phyloP scores from a whole-genome alignment of 2,888 invertebrate species.

The Baronia brevicornis region DNA sequence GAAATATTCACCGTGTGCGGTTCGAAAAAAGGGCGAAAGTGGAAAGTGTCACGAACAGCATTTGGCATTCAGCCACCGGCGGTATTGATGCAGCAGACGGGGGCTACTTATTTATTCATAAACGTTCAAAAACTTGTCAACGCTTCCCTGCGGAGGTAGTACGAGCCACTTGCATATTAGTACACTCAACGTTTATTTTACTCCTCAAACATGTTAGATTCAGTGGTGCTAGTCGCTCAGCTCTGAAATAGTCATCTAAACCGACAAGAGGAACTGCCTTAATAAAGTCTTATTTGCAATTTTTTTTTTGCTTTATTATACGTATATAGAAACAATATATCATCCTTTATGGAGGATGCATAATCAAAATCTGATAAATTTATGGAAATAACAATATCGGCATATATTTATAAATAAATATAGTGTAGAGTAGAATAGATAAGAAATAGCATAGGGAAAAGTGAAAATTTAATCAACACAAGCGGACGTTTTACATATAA shows the following conservation, averaged over 20 bases:
- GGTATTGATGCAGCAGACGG: constrained; percentile 71
- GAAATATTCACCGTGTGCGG: constrained; percentile 42
- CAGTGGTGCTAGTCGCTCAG: neutral
- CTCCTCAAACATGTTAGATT: constrained; percentile 34
- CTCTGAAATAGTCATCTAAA: neutral
- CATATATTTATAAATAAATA: no score
- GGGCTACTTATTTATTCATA: constrained; percentile 67
- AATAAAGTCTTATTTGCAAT: no score
- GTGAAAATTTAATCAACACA: no score
- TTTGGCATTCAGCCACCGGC: constrained; percentile 64
- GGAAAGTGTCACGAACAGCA: constrained; percentile 66
- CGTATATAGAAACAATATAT: no score
- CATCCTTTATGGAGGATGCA: no score
- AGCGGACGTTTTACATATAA: no score
- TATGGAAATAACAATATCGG: no score
- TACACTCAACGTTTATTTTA: constrained; percentile 44
- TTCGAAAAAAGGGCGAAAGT: constrained; percentile 58
- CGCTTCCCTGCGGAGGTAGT: constrained; percentile 25
- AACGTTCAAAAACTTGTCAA: constrained; percentile 67
- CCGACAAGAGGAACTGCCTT: no score
- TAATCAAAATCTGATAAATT: no score
- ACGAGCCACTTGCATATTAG: constrained; percentile 32
- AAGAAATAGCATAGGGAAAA: no score
- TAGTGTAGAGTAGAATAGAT: no score
- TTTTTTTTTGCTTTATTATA: no score